Evolutionary conservation across 2,888 invertebrate genomes (phyloP), one percentile per base, ranked within the genome.

Genomic region (Ectemnius continuus): DNA sequence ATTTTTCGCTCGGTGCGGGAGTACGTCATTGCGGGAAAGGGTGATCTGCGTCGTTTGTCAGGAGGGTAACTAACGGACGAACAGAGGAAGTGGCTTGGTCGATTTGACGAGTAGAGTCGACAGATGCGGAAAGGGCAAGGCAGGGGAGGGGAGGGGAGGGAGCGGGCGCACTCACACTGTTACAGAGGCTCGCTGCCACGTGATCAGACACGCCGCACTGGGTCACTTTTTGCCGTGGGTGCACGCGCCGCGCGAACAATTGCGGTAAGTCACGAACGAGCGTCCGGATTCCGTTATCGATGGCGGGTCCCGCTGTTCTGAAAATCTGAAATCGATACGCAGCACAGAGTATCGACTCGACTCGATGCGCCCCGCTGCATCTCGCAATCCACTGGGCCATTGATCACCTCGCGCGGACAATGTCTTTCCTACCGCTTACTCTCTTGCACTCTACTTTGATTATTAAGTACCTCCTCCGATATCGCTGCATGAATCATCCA

Each of bases 321-420:
- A 36, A 36, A 48, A 69, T 59, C 58, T 67, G 79, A 77, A 83
- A 82, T 81, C 83, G 83, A 83, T 83, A 73, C 74, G 60, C 45
- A 68, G 28, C 67, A 45, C 28, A 8, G 28, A 8, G 73, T 80
- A 80, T 71, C 80, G 78, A 73, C 67, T 80, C 75, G 80, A 63
- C 59, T 70, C 60, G 80, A 76, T 75, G 76, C 84, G 68, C 81
- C 68, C 61, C 61, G 75, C 47, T 80, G 80, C 76, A 59, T 74
- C 75, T 77, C 75, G 61, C 73, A 75, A 82, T 78, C 78, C 77
- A 75, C 52, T 70, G 57, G 0, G 8, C 8, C 36, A 36, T 36
- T 36, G 8, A 36, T 36, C 36, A 36, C 36, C 36, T 36, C 36
- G 36, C 36, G 36, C 36, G 36, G 36, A 36, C 36, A 36, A 36